Evolutionary conservation across 1,140 invertebrate species (phyloP).

Genomic region (Archivesica marissinica): DNA sequence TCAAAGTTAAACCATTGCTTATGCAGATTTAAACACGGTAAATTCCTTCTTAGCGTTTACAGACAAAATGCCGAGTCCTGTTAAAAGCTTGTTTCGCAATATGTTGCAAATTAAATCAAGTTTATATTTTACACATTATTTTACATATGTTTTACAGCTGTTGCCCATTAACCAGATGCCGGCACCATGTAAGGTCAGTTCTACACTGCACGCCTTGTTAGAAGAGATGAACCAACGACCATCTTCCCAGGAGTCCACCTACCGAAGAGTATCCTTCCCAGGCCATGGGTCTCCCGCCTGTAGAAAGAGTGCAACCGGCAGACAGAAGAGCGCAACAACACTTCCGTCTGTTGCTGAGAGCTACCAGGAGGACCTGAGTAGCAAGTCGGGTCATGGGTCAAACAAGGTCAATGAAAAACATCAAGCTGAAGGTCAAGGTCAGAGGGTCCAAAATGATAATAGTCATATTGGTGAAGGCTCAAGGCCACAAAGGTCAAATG

Average conservation of each 20-base stretch:
- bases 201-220: slow-evolving; percentile 70
- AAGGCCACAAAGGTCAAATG: neutral
- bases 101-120: no score
- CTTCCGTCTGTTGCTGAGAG: slow-evolving; percentile 34
- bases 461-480: neutral
- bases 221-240: slow-evolving; percentile 51
- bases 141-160: slow-evolving; percentile 72
- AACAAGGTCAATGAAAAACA: neutral
- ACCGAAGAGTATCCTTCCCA: slow-evolving; percentile 61
- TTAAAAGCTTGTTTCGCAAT: no score
- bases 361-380: slow-evolving; percentile 10
- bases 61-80: no score
- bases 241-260: slow-evolving; percentile 26
- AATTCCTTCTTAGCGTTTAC: no score
- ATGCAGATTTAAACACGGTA: no score
- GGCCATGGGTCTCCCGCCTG: neutral
- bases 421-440: slow-evolving; percentile 33
- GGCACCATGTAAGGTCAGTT: slow-evolving; percentile 75
- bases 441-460: neutral
- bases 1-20: no score
- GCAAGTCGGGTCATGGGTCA: slow-evolving; percentile 37
- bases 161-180: slow-evolving; percentile 79
- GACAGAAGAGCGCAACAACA: slow-evolving; percentile 55
- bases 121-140: no score
- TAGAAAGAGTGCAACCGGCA: slow-evolving; percentile 22